phyloP scores from a whole-genome alignment of 2,888 invertebrate genomes.

The Falcaria lacertinaria region DNA sequence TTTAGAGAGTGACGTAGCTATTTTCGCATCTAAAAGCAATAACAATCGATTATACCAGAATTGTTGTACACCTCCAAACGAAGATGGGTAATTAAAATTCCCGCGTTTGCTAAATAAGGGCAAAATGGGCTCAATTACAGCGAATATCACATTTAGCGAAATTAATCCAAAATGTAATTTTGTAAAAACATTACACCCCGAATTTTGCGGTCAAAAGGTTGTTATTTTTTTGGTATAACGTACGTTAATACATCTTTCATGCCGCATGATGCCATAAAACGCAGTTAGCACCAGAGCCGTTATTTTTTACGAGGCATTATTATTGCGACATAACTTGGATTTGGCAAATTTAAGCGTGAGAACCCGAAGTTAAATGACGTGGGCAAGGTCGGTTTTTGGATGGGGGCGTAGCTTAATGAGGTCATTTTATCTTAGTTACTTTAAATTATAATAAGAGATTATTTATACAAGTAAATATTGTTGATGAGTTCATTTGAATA shows the following conservation, averaged over 20 bases:
- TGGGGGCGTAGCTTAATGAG: not conserved
- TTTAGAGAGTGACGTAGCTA: too few relatives aligned
- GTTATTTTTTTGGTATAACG: slow-evolving; percentile 20
- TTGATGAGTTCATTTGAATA: too few relatives aligned
- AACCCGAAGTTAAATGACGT: not conserved
- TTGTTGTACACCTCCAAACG: too few relatives aligned
- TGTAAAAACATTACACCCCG: slow-evolving; percentile 21
- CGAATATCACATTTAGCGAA: slow-evolving; percentile 17
- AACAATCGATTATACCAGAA: too few relatives aligned
- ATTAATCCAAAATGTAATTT: slow-evolving; percentile 25
- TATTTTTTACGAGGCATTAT: slow-evolving; percentile 32
- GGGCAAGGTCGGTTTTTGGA: not conserved
- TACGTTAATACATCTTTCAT: slow-evolving; percentile 31
- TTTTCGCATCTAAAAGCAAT: too few relatives aligned
- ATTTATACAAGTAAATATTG: too few relatives aligned
- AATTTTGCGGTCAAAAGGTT: slow-evolving; percentile 13
- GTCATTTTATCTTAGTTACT: too few relatives aligned
- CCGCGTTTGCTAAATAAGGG: too few relatives aligned
- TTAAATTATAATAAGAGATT: too few relatives aligned
- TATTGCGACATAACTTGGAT: slow-evolving; percentile 20
- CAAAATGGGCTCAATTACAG: slow-evolving; percentile 5
- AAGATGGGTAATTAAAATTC: too few relatives aligned
- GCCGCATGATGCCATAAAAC: slow-evolving; percentile 36
- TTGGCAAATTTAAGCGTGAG: not conserved
- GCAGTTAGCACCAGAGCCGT: slow-evolving; percentile 33